Evolutionary conservation across 2,888 invertebrate species (phyloP).

Genomic region (Molorchus minor): DNA sequence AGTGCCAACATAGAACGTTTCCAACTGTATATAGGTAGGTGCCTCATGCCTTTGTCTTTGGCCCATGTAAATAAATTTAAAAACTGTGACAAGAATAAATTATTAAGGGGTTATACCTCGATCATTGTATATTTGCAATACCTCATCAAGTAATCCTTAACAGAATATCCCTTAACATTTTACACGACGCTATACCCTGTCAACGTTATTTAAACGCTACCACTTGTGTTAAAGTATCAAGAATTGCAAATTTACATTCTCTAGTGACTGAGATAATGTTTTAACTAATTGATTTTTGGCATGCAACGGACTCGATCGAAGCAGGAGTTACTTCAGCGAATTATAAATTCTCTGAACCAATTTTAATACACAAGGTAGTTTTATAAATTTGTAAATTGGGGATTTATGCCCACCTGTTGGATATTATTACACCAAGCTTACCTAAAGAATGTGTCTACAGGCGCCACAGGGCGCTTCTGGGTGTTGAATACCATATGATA

Average conservation of each 20-base stretch:
- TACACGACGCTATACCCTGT: neutral
- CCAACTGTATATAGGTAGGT: no score
- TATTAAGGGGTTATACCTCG: no score
- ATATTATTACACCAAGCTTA: slow-evolving; percentile 41
- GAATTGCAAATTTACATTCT: slow-evolving; percentile 26
- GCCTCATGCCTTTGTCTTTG: no score
- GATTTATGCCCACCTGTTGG: slow-evolving; percentile 41
- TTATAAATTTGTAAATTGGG: slow-evolving; percentile 41
- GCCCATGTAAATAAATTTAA: no score
- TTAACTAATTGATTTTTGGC: slow-evolving; percentile 29
- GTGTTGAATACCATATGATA: slow-evolving; percentile 21
- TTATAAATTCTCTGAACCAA: slow-evolving; percentile 40
- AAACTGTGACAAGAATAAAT: no score
- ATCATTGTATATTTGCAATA: no score
- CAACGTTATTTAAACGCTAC: slow-evolving; percentile 11
- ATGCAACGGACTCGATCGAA: slow-evolving; percentile 19
- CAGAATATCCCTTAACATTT: slow-evolving; percentile 5
- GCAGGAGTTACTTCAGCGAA: slow-evolving; percentile 20
- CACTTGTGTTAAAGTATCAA: slow-evolving; percentile 18
- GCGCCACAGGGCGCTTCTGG: slow-evolving; percentile 27
- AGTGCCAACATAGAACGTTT: no score
- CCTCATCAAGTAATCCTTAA: no score
- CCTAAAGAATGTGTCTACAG: slow-evolving; percentile 35
- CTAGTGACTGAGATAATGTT: slow-evolving; percentile 19
- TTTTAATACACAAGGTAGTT: slow-evolving; percentile 36